phyloP scores from a whole-genome alignment of 2,888 invertebrate genomes.

The Steinernema hermaphroditum region DNA sequence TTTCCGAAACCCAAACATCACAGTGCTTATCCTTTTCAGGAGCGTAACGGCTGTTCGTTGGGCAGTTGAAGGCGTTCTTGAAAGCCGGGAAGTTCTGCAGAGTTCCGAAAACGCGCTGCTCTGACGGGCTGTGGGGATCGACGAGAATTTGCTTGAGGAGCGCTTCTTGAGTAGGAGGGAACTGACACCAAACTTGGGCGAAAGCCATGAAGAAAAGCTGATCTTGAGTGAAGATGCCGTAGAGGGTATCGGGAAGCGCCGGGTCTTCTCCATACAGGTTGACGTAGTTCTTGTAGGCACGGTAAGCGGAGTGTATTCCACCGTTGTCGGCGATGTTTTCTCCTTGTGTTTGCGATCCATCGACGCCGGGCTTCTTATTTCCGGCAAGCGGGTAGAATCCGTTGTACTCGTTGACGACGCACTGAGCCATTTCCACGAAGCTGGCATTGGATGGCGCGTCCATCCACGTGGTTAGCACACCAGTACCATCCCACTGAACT shows the following conservation, averaged over 20 bases:
- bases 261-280: constrained; percentile 52
- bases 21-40: constrained; percentile 42
- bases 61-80: constrained; percentile 52
- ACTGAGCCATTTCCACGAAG: constrained; percentile 54
- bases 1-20: constrained; percentile 52
- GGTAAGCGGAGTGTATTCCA: constrained; percentile 47
- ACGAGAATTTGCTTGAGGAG: constrained; percentile 41
- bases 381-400: constrained; percentile 64
- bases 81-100: constrained; percentile 55
- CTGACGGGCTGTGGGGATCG: constrained; percentile 55
- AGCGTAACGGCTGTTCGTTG: constrained; percentile 43
- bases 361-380: constrained; percentile 21
- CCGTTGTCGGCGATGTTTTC: constrained; percentile 72
- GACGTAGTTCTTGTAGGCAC: constrained; percentile 50
- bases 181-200: constrained; percentile 1
- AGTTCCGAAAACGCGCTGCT: constrained; percentile 53
- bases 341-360: constrained; percentile 69
- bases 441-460: constrained; percentile 43
- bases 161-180: not conserved
- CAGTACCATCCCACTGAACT: constrained; percentile 59
- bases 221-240: constrained; percentile 36
- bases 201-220: constrained; percentile 17
- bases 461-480: constrained; percentile 56
- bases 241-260: constrained; percentile 46
- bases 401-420: constrained; percentile 56